Evolutionary conservation across 2,888 invertebrate genomes (phyloP), one percentile per base, ranked within the genome.

Genomic region (Drosophila pegasa): DNA sequence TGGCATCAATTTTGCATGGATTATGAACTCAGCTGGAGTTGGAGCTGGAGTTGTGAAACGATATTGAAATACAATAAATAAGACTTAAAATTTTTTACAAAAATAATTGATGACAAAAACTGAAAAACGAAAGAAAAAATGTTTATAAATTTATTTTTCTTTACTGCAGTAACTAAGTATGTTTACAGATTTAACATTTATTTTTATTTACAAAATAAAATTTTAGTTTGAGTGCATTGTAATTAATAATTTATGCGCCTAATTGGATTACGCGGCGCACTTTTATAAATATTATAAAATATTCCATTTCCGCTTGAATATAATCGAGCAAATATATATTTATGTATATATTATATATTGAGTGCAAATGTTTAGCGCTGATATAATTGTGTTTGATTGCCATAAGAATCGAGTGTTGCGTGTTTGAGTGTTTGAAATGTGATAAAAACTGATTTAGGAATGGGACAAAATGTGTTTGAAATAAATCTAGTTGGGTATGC

Each of bases 201-300:
- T 16, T 14, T 33, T 43, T 3, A n/a, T 8, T 10, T 12, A 10
- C n/a, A 40, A 29, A 65, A 50, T 50, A 47, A 18, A 18, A 41
- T 41, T 22, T 38, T 50, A 20, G 40, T 59, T 51, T 12, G 22
- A 60, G 50, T 59, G 51, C 45, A 43, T 59, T 79, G 62, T 52
- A 40, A 56, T 75, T 48, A 75, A 50, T 59, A 47, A 75, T 79
- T 45, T 37, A 79, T 48, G 57, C 29, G 22, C 9, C 52, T 54
- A 79, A 69, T 79, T 62, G 58, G 58, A 78, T 78, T 73, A 65
- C 52, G 45, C 47, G 40, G n/a, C 14, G 31, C 47, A 62, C 52
- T 52, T 52, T 29, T 27, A 18, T 22, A 71, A 27, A 37, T 31
- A 40, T 25, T 41, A 10, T 63, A 4, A 22, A 59, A 20, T 31